Conservation (phyloP, 2,113 vertebrate genomes). For the Sinocyclocheilus rhinocerous region DNA sequence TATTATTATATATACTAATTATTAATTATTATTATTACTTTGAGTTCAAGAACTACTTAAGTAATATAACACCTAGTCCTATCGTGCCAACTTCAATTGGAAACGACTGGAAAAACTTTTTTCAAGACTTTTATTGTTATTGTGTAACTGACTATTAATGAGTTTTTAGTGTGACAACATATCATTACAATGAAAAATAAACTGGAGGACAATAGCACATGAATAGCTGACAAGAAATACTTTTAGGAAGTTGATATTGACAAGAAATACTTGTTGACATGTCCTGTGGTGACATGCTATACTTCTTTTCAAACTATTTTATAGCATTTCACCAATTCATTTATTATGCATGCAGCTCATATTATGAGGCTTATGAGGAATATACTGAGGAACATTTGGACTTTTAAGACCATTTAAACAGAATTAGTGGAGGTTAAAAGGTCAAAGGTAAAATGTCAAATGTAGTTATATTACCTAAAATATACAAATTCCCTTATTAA, state of each 20-base stretch:
- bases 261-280: not conserved
- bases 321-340: not conserved
- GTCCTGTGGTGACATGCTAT: not conserved
- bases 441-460: not conserved
- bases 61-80: not conserved
- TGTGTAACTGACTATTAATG: not conserved
- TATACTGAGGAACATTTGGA: not conserved
- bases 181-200: not conserved
- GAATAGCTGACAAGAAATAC: not conserved
- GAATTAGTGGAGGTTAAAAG: no score
- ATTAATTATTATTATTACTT: no score
- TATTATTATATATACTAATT: no score
- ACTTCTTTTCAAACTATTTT: not conserved
- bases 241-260: no score
- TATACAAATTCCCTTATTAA: not conserved
- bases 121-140: not conserved
- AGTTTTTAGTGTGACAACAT: no score
- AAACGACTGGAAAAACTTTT: not conserved
- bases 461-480: no score
- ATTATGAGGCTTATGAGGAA: not conserved
- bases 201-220: not conserved
- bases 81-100: not conserved
- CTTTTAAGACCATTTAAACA: not conserved
- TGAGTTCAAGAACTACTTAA: not conserved
- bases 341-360: not conserved